Evolutionary conservation across 2,888 invertebrate genomes (phyloP).

Genomic region (Apodemia duryi): DNA sequence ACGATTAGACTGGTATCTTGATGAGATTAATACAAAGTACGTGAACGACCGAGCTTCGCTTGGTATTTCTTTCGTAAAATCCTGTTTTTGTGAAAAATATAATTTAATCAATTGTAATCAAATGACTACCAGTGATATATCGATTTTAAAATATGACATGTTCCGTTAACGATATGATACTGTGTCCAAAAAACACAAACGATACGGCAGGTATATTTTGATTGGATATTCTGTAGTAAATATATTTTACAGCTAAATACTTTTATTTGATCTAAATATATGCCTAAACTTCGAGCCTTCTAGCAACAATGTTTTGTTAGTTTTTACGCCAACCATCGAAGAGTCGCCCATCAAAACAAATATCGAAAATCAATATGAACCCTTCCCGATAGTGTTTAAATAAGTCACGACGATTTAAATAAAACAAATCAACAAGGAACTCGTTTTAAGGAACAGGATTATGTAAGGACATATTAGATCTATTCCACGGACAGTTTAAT

Average conservation of each 20-base stretch:
- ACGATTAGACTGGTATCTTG: slow-evolving; percentile 12
- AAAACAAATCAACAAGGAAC: slow-evolving; percentile 51
- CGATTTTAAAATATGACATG: too few species aligned
- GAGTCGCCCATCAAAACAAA: slow-evolving; percentile 64
- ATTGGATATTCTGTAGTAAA: too few species aligned
- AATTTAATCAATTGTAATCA: too few species aligned
- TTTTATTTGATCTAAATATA: background rate
- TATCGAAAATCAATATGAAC: slow-evolving; percentile 72
- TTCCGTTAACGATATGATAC: too few species aligned
- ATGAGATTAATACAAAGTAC: background rate
- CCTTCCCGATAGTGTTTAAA: slow-evolving; percentile 67
- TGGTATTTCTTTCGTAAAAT: background rate
- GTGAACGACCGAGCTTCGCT: background rate
- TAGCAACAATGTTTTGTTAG: slow-evolving; percentile 21
- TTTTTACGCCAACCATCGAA: slow-evolving; percentile 37
- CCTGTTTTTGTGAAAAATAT: too few species aligned
- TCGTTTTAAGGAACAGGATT: slow-evolving; percentile 35
- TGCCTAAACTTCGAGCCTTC: background rate
- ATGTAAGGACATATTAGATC: background rate
- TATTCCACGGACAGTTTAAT: background rate
- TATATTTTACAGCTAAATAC: too few species aligned
- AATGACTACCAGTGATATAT: too few species aligned
- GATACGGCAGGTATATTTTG: too few species aligned
- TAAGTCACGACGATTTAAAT: slow-evolving; percentile 59
- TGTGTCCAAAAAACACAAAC: too few species aligned